Evolutionary conservation across 2,888 invertebrate species (phyloP), one percentile per base, ranked within the genome.

Genomic region (Isotomurus palustris): DNA sequence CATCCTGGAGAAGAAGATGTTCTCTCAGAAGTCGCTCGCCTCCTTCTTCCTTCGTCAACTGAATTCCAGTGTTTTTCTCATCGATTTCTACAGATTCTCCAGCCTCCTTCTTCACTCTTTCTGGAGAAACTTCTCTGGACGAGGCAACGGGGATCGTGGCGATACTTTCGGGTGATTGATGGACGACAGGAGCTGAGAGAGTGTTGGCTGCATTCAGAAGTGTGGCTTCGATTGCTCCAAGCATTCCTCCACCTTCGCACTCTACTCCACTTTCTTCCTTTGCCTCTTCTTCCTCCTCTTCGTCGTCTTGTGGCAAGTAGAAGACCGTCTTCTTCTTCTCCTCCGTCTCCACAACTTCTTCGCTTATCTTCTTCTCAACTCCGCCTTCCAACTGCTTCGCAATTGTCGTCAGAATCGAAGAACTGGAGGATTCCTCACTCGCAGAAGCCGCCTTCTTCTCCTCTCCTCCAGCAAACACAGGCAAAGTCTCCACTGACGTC

Each of bases 371-470:
- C 17, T 57, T 47, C 17, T 55, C 19, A 44, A 21, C n/a, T 12
- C 44, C 25, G 8, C 24, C 32, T 32, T 32, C 32, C 8, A 8
- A n/a, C n/a, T n/a, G 51, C 35, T 19, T 28, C 27, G 28, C 47
- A 17, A 58, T 44, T 36, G 61, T 61, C 10, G 61, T 50, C 3
- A 28, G 47, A 27, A 24, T 43, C 17, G 54, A 35, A 21, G 54
- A 47, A 36, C 43, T 41, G 19, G 44, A 43, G 12, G 38, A 47
- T 27, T 56, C 57, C 27, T 60, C 53, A 21, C 45, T 56, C 27
- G 72, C 67, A 28, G 72, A 72, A n/a, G n/a, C n/a, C n/a, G n/a
- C n/a, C 12, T 73, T 72, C 60, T 73, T 68, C 21, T 54, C 40
- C 19, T 50, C 59, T 29, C 45, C 48, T 14, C 59, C 62, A 14